Base-by-base conservation (phyloP, 2,113 vertebrate genomes). In the Takifugu flavidus region DNA sequence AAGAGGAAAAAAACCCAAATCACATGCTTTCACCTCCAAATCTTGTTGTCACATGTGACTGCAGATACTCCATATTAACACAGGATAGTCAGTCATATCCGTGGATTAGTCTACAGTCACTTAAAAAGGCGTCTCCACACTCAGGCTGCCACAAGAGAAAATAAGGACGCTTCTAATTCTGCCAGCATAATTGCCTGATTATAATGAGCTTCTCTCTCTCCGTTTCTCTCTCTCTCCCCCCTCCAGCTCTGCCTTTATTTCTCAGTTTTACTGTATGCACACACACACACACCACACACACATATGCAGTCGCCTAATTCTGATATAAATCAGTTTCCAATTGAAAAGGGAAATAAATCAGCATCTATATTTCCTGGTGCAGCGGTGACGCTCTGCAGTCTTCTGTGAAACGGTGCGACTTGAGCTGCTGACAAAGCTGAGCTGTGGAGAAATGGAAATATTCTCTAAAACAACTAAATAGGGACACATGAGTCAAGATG, bases 111-210 rank as follows among this genome's bases (percentile, higher is more conserved):
- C 78, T 79, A 72, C 72, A 80, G 82, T 77, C 75, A 77, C 59
- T 78, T 80, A 75, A 65, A 86, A 82, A 81, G 69, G 31, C 77
- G 74, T 74, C 82, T 75, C 76, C 79, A 78, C 65, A 73, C 78
- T 78, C 74, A 65, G 65, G 65, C 84, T 82, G 78, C 80, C 71
- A 83, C 79, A 83, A 74, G 75, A 85, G 79, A 84, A 86, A 86
- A 89, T 88, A 88, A 82, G 83, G 75, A 82, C 70, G 82, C 82
- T 79, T 86, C 84, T 88, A 87, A 87, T 87, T 89, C 84, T 83
- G 82, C 84, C 81, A 83, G 82, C 74, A 87, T 88, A 87, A 91
- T 90, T 89, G 87, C 75, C 79, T 85, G 89, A 87, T 90, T 87
- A 89, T 84, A 89, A 88, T 85, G 85, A 89, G 83, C 82, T 83